Base-by-base conservation (phyloP, 1,140 invertebrate genomes). In the Lanistes nyassanus region DNA sequence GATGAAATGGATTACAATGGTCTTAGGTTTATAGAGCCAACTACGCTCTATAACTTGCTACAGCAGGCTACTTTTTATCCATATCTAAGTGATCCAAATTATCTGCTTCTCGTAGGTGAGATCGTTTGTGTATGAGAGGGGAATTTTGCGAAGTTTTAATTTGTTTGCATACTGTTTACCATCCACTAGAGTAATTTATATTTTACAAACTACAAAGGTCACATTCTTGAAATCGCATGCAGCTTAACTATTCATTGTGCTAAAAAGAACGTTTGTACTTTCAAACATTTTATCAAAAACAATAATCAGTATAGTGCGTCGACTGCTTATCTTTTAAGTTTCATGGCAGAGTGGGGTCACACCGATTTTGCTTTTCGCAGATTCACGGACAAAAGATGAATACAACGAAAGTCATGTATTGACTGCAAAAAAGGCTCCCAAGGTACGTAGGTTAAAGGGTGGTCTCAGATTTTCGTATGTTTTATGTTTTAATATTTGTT, bases 351-450 rank as follows among this genome's bases (percentile, higher is more conserved):
- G n/a, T n/a, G n/a, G n/a, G n/a, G n/a, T n/a, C n/a, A n/a, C n/a
- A n/a, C n/a, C n/a, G n/a, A n/a, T n/a, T n/a, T n/a, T n/a, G 9
- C 6, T 60, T 0, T 60, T 60, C 9, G 39, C 77, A 88, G 87
- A 88, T 88, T 81, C 87, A 23, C 82, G 87, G 77, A 81, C 80
- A 60, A 85, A 85, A 39, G 70, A 82, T 81, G 86, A 89, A 65
- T 89, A 86, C 75, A 87, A 88, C 82, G 87, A 89, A 81, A 85
- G 85, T 80, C 88, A 89, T 82, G 83, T 89, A 36, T 79, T 89
- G 23, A 88, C 86, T 56, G 83, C 88, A 1, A 89, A 87, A 75
- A 85, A 85, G 70, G 86, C 85, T 31, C 82, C 85, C 76, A 85
- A 82, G 81, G 88, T 88, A 82, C 72, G 73, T 19, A 51, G 29